Percentiles rank a stretch among this genome's conserved stretches.
Conservation (phyloP, 2,113 vertebrate genomes). For the Condylura cristata region DNA sequence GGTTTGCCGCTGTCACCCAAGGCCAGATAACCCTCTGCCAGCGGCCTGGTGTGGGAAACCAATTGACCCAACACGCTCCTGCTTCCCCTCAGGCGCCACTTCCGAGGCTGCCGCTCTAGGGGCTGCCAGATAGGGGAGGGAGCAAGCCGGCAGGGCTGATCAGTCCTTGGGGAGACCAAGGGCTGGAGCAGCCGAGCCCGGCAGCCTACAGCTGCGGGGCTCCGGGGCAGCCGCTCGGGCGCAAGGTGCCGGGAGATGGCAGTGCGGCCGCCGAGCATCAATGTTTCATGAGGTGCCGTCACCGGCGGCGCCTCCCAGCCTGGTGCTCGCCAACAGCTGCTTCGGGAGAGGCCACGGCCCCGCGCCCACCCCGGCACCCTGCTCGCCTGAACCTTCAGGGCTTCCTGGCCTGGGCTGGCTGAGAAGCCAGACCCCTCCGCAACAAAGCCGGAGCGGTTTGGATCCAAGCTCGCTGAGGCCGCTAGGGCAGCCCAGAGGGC, state of each 20-base stretch:
- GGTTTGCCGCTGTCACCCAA: not conserved
- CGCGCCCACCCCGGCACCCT: not conserved
- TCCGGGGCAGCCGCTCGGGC: not conserved
- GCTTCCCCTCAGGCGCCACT: not conserved
- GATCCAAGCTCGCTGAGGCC: not conserved
- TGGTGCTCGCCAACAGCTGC: constrained; percentile 60
- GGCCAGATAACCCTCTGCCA: not conserved
- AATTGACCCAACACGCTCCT: not conserved
- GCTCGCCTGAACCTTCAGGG: not conserved
- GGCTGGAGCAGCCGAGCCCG: not conserved
- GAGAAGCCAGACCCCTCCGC: not conserved
- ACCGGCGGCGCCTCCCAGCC: constrained; percentile 58
- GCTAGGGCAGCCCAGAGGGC: not conserved
- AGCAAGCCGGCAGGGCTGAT: accelerated
- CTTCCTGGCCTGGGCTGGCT: accelerated
- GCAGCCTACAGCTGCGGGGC: not conserved
- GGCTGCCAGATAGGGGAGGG: not conserved
- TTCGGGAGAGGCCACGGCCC: not conserved
- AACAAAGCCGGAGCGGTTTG: not conserved
- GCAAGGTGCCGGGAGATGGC: constrained; percentile 57
- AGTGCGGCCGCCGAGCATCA: constrained; percentile 31
- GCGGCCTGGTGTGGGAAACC: not conserved
- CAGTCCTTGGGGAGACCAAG: not conserved
- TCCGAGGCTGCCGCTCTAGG: not conserved
- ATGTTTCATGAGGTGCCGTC: constrained; percentile 71